phyloP scores from a whole-genome alignment of 1,140 invertebrate genomes.

The Chrysoperla carnea region DNA sequence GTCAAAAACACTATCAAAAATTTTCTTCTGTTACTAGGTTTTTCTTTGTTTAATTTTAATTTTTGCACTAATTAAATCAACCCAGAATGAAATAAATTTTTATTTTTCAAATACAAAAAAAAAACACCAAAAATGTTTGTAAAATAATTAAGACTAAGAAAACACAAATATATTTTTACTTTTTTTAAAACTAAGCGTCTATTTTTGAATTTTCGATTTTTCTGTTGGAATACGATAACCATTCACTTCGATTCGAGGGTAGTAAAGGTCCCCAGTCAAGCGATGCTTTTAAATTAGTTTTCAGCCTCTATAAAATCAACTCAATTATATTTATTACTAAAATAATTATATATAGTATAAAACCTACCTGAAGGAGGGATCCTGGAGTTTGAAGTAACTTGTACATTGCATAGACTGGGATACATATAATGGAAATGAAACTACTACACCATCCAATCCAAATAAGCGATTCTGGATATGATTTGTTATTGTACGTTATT shows the following conservation, averaged over 20 bases:
- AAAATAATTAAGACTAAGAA: no score
- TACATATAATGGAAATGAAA: constrained; percentile 33
- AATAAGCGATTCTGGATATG: constrained; percentile 41
- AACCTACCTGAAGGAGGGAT: constrained; percentile 12
- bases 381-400: constrained; percentile 23
- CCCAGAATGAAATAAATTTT: no score
- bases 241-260: background rate
- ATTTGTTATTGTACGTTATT: constrained; percentile 31
- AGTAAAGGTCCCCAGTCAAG: constrained; percentile 3
- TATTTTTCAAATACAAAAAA: no score
- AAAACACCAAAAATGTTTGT: no score
- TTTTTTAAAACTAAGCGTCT: no score
- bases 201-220: no score
- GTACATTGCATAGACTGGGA: constrained; percentile 37
- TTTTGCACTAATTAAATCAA: no score
- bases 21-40: no score
- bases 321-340: background rate
- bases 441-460: constrained; percentile 42
- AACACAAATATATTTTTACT: no score
- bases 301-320: constrained; percentile 4
- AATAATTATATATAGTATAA: background rate
- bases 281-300: background rate
- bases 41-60: no score
- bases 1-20: no score
- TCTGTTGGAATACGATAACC: background rate